These are phyloP conservation scores for Onthophagus taurus DNA, from an alignment of 1,140 invertebrate species.

Conservation along the genomic window DNA sequence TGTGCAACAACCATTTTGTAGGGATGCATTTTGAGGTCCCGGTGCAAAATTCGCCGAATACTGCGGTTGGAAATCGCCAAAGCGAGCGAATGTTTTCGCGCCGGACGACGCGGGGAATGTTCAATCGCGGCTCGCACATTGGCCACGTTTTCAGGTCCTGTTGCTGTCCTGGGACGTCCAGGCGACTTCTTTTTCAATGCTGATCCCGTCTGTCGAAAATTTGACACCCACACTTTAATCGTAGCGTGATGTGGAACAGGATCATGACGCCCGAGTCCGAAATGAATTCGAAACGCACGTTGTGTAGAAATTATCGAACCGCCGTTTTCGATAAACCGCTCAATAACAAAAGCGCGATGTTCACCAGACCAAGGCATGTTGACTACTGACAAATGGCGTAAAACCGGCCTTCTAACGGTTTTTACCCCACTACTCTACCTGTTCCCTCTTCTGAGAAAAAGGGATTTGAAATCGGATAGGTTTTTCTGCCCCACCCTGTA, in stretches of 20 bases:
- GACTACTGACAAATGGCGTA: constrained; percentile 10
- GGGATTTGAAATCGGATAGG: no score
- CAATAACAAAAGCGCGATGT: constrained; percentile 4
- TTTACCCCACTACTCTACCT: background rate
- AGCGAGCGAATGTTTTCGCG: constrained; percentile 15
- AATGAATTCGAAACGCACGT: background rate
- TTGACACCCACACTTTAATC: background rate
- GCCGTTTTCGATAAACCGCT: background rate
- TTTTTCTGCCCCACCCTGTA: no score
- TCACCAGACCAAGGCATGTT: constrained; percentile 11
- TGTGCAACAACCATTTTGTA: constrained; percentile 20
- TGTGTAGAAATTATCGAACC: background rate
- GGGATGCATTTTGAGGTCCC: constrained; percentile 16
- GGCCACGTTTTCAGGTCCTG: constrained; percentile 12
- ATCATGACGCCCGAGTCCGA: background rate
- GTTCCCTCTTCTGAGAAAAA: no score
- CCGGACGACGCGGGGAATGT: constrained; percentile 15
- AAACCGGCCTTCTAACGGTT: background rate
- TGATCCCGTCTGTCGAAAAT: background rate
- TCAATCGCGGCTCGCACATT: constrained; percentile 12
- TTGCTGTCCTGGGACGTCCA: background rate
- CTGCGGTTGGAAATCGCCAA: constrained; percentile 14
- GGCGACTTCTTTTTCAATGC: constrained; percentile 3
- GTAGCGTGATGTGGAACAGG: background rate
- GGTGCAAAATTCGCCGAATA: constrained; percentile 16